Base-by-base conservation (phyloP, 2,113 vertebrate species). In the Abramis brama region DNA sequence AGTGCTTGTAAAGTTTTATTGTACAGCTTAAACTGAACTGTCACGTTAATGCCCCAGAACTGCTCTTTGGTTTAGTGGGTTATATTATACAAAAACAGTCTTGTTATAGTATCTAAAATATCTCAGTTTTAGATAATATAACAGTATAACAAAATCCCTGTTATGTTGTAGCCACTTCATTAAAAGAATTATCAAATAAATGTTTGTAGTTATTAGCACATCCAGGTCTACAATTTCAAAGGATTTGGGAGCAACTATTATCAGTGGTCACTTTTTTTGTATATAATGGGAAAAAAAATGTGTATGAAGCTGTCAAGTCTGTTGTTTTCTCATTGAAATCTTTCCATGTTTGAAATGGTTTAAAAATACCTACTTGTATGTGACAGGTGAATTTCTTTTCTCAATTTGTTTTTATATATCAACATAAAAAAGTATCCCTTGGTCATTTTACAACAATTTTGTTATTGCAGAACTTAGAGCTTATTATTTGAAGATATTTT, bases 211-310 rank as follows among this genome's bases (percentile, higher is more conserved):
- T 68, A 21, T 10, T 30, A 21, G 27, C 60, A 27, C 78, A 64
- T 33, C 13, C n/a, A 47, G 79, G 39, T 68, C 43, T 82, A 30
- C 39, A 7, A 23, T 68, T 82, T 71, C 30, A 83, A 9, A 94
- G 95, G 94, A 93, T 92, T 94, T 95, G 96, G 94, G 94, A 94
- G 97, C 97, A 98, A 97, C 97, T 96, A 97, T 98, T 97, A 98
- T 97, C 96, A 92, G 87, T 93, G 94, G 94, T 94, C 94, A 89
- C 90, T 89, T 91, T 94, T 27, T 91, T 89, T 95, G 93, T 94
- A 88, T 91, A 94, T 92, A 90, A 91, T 88, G 85, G 91, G 91
- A 64, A 83, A 86, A 84, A 86, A 66, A 92, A 62, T 12, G 2
- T 71, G 68, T 83, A 70, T 73, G 45, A 43, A 76, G 13, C 60